Conservation (phyloP, 2,888 invertebrate species). For the Bellardia pandia region DNA sequence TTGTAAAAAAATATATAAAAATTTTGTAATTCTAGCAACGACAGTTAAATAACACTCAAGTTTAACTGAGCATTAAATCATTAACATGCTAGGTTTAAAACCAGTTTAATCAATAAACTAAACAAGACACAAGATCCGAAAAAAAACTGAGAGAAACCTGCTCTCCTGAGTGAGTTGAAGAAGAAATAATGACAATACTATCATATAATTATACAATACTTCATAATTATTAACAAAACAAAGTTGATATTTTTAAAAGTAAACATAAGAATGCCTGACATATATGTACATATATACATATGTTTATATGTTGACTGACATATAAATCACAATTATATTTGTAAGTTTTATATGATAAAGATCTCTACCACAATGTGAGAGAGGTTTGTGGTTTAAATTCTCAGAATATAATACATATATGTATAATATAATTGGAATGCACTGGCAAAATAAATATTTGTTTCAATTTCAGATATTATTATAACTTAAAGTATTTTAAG, state of each 20-base stretch:
- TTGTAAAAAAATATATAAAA: no score
- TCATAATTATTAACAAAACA: not conserved
- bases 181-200: not conserved
- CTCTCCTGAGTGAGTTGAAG: no score
- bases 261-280: slow-evolving; percentile 26
- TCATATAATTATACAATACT: not conserved
- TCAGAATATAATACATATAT: not conserved
- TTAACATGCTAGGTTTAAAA: not conserved
- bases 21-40: no score
- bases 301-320: not conserved
- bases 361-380: slow-evolving; percentile 6
- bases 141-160: no score
- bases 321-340: slow-evolving; percentile 25
- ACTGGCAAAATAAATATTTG: no score
- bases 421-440: no score
- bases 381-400: not conserved
- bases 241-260: slow-evolving; percentile 3
- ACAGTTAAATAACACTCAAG: not conserved
- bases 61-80: not conserved
- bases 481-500: not conserved
- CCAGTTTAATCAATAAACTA: not conserved
- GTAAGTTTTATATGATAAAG: not conserved
- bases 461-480: no score
- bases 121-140: not conserved
- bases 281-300: not conserved